A percentile compares a stretch with the other conserved stretches of the same genome.
phyloP scores from a whole-genome alignment of 2,113 vertebrate species.

The Falcunculus frontatus region DNA sequence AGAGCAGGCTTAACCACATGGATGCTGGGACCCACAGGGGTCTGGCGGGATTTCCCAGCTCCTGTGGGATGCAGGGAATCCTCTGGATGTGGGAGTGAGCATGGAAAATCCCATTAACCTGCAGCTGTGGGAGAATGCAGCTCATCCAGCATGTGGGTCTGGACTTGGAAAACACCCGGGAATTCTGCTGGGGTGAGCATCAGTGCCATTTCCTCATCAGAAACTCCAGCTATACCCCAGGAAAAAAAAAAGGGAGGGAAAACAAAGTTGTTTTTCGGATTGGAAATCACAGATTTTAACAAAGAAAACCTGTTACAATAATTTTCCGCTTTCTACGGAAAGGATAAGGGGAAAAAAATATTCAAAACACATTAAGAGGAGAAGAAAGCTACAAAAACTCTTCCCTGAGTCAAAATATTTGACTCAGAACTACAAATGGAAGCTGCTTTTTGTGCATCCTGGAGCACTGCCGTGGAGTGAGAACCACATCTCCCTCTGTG shows the following conservation, averaged over 20 bases:
- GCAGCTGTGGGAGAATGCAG: neutral
- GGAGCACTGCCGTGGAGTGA: neutral
- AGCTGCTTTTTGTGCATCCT: neutral
- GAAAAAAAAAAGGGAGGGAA: neutral
- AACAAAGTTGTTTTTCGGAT: neutral
- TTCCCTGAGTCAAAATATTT: neutral
- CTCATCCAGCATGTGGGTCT: neutral
- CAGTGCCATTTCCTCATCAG: neutral
- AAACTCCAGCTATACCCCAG: neutral
- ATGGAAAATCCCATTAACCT: neutral
- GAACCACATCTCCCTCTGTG: neutral
- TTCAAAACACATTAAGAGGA: neutral
- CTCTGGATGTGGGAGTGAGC: neutral
- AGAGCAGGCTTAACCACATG: rapidly evolving
- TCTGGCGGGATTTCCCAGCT: neutral
- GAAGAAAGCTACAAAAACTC: neutral
- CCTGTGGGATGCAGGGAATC: neutral
- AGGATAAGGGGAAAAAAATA: neutral
- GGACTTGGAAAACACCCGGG: neutral
- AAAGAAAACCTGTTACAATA: neutral
- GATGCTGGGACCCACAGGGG: neutral
- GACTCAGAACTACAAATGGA: neutral
- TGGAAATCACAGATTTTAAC: neutral
- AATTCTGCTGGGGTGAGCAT: neutral
- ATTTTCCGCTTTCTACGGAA: neutral